Evolutionary conservation across 2,113 vertebrate species (phyloP), one percentile per base, ranked within the genome.

Genomic region (Sorex araneus): DNA sequence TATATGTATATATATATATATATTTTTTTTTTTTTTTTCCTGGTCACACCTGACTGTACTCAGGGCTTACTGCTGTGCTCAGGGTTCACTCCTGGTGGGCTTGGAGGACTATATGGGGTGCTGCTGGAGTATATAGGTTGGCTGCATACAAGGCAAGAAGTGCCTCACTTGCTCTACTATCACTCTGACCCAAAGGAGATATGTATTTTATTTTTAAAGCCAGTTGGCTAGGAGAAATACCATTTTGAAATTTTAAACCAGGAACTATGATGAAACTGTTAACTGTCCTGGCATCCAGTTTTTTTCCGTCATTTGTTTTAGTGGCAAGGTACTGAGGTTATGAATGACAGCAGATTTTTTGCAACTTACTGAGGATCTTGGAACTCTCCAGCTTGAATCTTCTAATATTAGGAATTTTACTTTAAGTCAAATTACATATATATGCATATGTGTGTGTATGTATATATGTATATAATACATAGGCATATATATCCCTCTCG

Each of bases 141-240:
- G 40, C 40, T 40, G 40, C 40, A 40, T 40, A 40, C 40, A 40
- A 40, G 40, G 40, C 40, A 40, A 40, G 40, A 40, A 40, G 40
- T 40, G 40, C 40, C 40, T 40, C 7, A 40, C 40, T 7, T 40
- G 40, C 40, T 40, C 40, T 40, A 40, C 40, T 40, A 40, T 40
- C 40, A n/a, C 40, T 40, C 40, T 40, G 40, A 40, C 40, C 40
- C 40, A 40, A 40, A 40, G 40, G 40, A 40, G 40, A 40, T 40
- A 40, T 40, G 40, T 40, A 40, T 40, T 79, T 93, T 76, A 36
- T 77, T 7, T 89, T 94, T 76, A 91, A 50, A 94, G 36, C 77
- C 36, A 87, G n/a, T 67, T 89, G 47, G 18, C 34, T 86, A 47
- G n/a, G 74, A 79, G 28, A 32, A 67, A 4, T 10, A 66, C 27